Base-by-base conservation (phyloP, 2,113 vertebrate genomes). In the Sinocyclocheilus anophthalmus region DNA sequence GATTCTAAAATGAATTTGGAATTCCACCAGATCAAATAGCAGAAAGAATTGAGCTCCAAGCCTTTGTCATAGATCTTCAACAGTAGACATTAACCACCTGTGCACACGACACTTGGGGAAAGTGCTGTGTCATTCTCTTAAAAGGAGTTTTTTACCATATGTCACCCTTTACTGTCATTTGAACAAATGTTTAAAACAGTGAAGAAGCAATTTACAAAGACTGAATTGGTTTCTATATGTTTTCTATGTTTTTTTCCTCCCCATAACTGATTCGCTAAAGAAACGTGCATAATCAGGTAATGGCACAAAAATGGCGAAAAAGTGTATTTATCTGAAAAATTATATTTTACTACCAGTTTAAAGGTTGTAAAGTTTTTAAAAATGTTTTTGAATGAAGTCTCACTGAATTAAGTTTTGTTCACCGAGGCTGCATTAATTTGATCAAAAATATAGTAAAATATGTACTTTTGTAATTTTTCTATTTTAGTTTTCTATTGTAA, bases 81-180 rank as follows among this genome's bases (percentile, higher is more conserved):
- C 76, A 78, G 12, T 22, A 48, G n/a, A 84, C 81, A 86, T 70
- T 86, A 79, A 65, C 67, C 84, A 88, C 61, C 84, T 81, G 81
- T 75, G 67, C 39, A 8, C 24, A 11, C 11, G 30, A 13, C 76
- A 78, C 2, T 59, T 20, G 76, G 7, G 50, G 53, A 2, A 78
- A 78, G 50, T 22, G 45, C 76, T 2, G 24, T 26, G 20, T 37
- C 26, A 6, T 78, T 78, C 26, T 57, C 18, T 7, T 22, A 33
- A 77, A 77, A 5, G 1, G 1, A 33, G 0, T 4, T 57, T 77
- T 57, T 77, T 11, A 77, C 14, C 48, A 20, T 16, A 30, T 30
- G 9, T 22, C 69, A 72, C 33, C 33, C 4, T 77, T 55, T 33
- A 77, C 9, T 77, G 7, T 55, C 48, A 55, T 48, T 76, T 30